A percentile compares a stretch with the other conserved stretches of the same genome.
These are phyloP conservation scores for Sciurus niger DNA, from an alignment of 2,113 vertebrate genomes.

Conservation along the genomic window DNA sequence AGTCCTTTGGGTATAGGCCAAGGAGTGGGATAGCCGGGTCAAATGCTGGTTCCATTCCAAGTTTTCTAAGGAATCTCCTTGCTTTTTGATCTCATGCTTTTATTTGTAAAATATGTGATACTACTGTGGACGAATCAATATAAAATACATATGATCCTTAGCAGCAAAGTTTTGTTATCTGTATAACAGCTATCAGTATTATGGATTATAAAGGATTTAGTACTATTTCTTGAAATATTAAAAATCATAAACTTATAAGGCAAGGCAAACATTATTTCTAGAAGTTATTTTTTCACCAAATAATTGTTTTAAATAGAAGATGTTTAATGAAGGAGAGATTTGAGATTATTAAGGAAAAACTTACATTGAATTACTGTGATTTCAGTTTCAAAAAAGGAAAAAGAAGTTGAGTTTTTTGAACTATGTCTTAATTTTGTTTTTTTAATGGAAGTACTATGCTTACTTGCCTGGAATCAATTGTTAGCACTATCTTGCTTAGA, in stretches of 20 bases:
- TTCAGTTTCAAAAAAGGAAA: constrained; percentile 26
- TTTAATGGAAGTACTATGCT: constrained; percentile 8
- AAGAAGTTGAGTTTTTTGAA: background rate
- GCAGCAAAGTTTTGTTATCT: background rate
- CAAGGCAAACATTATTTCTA: constrained; percentile 35
- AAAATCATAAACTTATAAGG: background rate
- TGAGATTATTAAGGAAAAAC: background rate
- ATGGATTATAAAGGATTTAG: background rate
- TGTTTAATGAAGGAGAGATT: background rate
- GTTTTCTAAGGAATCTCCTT: background rate
- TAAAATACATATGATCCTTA: background rate
- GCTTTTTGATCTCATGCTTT: background rate
- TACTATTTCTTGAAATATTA: constrained; percentile 35
- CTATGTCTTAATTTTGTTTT: constrained; percentile 21
- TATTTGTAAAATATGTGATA: background rate
- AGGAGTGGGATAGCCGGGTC: too few relatives aligned
- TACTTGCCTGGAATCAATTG: background rate
- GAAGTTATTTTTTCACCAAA: constrained; percentile 51
- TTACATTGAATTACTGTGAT: background rate
- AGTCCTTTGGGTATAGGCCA: too few relatives aligned
- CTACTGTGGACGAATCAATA: background rate
- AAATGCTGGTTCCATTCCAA: too few relatives aligned
- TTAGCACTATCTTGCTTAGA: background rate
- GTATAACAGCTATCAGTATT: background rate
- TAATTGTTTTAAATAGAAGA: constrained; percentile 41